phyloP scores from a whole-genome alignment of 2,888 invertebrate genomes.

The Brassicogethes aeneus region DNA sequence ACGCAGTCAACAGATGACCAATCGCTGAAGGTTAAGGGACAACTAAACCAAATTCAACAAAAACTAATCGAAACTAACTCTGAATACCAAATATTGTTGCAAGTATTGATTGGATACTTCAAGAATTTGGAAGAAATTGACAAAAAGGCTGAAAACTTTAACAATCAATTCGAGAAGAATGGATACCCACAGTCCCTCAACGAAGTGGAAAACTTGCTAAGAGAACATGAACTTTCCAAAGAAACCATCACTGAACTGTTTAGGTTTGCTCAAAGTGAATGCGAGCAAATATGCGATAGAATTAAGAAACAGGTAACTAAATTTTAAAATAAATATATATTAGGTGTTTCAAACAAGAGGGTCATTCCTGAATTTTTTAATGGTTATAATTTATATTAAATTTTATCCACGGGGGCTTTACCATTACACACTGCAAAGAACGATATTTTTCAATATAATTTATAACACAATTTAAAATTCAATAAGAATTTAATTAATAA shows the following conservation, averaged over 20 bases:
- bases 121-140: conserved; percentile 56
- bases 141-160: conserved; percentile 49
- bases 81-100: conserved; percentile 62
- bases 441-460: no score
- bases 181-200: conserved; percentile 42
- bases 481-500: no score
- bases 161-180: conserved; percentile 38
- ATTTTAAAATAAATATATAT: no score
- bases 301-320: conserved; percentile 51
- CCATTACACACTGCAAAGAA: no score
- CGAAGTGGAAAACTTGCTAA: conserved; percentile 47
- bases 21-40: conserved; percentile 54
- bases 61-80: conserved; percentile 57
- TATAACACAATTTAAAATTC: no score
- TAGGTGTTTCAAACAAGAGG: no score
- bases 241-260: conserved; percentile 58
- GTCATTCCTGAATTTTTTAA: no score
- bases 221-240: conserved; percentile 57
- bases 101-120: conserved; percentile 57
- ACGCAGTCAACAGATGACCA: conserved; percentile 44
- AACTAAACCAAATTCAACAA: conserved; percentile 56
- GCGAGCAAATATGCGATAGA: conserved; percentile 56
- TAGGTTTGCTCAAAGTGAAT: conserved; percentile 56
- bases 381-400: no score
- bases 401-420: no score